Base-by-base conservation (phyloP, 2,797 vertebrate species). In the Odontamblyopus lacepedii region DNA sequence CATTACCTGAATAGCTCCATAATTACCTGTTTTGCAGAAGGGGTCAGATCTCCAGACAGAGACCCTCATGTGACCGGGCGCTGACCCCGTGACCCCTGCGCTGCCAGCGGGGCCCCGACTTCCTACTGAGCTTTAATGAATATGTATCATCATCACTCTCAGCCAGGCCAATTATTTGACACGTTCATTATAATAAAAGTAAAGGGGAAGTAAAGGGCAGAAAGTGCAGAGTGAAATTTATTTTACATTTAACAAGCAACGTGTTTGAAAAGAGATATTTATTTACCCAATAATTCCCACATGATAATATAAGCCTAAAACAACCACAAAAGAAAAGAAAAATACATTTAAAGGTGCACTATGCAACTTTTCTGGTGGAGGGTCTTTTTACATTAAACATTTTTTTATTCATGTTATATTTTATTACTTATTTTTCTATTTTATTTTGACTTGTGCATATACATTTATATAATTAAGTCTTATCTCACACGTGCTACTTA, bases 61-160 rank as follows among this genome's bases (percentile, higher is more conserved):
- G 63, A 23, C 38, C 41, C n/a, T 8, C 63, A 65, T 48, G n/a
- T 65, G 63, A 65, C 63, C 63, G 63, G 9, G 41, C 41, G 7
- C 23, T 50, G 63, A 65, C 63, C 63, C 16, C 63, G 13, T 27
- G 63, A 63, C 48, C 63, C 63, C 7, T 50, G n/a, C 4, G 5
- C 23, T 18, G 12, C 48, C 62, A 63, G 62, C 12, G 23, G 41
- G 63, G n/a, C 27, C 63, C 16, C 35, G 27, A 44, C 63, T 16
- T 23, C 63, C 41, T 23, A 44, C 62, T 63, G 62, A 41, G 62
- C 19, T 11, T 44, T 41, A 26, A 63, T 63, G 62, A 44, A 44
- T 44, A 63, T 63, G 32, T 41, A 41, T 63, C 62, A 23, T 23
- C 35, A 26, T 63, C 35, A 63, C 19, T 63, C 62, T 38, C 0